A percentile compares a stretch with the other conserved stretches of the same genome.
phyloP scores from a whole-genome alignment of 2,888 invertebrate genomes.

The Pandemis corylana region DNA sequence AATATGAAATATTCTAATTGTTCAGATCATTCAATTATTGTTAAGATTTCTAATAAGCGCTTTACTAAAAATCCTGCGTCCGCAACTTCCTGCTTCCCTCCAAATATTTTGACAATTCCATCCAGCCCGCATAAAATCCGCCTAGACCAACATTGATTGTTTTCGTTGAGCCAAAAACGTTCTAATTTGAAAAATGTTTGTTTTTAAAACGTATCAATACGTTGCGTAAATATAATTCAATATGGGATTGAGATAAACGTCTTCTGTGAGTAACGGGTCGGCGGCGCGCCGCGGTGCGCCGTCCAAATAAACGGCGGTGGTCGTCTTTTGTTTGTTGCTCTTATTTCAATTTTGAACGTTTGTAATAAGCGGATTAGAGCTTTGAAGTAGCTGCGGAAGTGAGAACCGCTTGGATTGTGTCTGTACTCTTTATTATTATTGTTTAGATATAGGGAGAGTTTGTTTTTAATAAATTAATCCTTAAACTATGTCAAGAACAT shows the following conservation, averaged over 20 bases:
- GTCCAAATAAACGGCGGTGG: slow-evolving; percentile 62
- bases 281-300: slow-evolving; percentile 65
- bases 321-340: slow-evolving; percentile 72
- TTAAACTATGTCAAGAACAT: not conserved
- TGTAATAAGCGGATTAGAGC: slow-evolving; percentile 62
- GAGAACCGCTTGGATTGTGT: not conserved
- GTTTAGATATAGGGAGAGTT: too few species aligned
- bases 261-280: slow-evolving; percentile 49
- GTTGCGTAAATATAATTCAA: slow-evolving; percentile 40
- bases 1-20: too few species aligned
- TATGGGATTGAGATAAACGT: slow-evolving; percentile 41
- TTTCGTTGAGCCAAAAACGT: slow-evolving; percentile 31
- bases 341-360: slow-evolving; percentile 76
- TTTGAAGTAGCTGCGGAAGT: slow-evolving; percentile 63
- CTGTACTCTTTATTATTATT: not conserved
- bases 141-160: slow-evolving; percentile 22
- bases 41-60: not conserved
- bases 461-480: not conserved
- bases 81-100: not conserved
- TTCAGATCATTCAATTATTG: too few species aligned
- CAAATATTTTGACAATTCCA: slow-evolving; percentile 28
- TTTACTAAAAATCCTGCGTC: not conserved
- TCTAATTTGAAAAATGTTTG: slow-evolving; percentile 38
- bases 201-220: slow-evolving; percentile 38
- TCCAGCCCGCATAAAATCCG: slow-evolving; percentile 17